A percentile compares a stretch with the other conserved stretches of the same genome.
These are phyloP conservation scores for Anastrepha ludens DNA, from an alignment of 1,140 invertebrate species.

Conservation along the genomic window DNA sequence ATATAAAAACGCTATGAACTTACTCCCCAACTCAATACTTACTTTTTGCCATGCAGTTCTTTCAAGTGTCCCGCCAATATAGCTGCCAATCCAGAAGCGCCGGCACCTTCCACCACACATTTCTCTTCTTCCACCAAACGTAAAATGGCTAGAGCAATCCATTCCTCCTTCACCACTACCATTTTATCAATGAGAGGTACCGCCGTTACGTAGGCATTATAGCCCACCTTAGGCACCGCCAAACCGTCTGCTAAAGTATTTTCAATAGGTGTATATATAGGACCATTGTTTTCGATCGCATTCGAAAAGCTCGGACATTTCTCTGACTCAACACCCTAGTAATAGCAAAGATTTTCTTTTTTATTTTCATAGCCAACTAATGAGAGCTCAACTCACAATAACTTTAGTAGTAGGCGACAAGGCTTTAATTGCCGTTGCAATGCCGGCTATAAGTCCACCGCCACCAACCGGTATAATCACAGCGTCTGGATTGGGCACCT, in stretches of 20 bases:
- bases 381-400: conserved; percentile 76
- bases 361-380: not conserved
- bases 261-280: conserved; percentile 80
- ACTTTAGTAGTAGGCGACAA: conserved; percentile 86
- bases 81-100: conserved; percentile 90
- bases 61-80: conserved; percentile 88
- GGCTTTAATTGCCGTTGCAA: conserved; percentile 90
- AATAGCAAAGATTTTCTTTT: not conserved
- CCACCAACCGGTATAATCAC: conserved; percentile 92
- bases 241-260: conserved; percentile 93
- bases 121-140: conserved; percentile 92
- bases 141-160: conserved; percentile 92
- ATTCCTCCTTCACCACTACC: conserved; percentile 88
- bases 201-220: conserved; percentile 90
- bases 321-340: conserved; percentile 93
- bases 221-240: conserved; percentile 91
- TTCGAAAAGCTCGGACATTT: conserved; percentile 88
- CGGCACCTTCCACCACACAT: conserved; percentile 94
- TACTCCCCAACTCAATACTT: conserved; percentile 55
- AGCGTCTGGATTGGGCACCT: conserved; percentile 85
- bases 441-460: conserved; percentile 90
- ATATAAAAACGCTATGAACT: too few species aligned
- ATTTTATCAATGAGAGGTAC: conserved; percentile 87
- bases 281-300: conserved; percentile 83
- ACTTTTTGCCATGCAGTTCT: conserved; percentile 92